Base-by-base conservation (phyloP, 1,140 invertebrate species). In the Calosoma granatense region DNA sequence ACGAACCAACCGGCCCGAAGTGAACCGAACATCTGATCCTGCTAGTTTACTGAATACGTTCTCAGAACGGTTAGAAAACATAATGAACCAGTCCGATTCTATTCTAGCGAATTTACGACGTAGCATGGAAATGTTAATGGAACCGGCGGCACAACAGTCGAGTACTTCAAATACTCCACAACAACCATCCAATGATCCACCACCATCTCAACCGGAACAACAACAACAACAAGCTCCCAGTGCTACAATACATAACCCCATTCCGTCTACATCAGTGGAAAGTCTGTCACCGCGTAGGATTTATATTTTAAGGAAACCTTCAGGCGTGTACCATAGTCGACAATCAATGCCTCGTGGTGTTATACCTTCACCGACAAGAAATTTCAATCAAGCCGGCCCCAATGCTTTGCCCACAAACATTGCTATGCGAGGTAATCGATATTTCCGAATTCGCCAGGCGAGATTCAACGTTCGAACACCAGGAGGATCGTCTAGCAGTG, bases 21-120 rank as follows among this genome's bases (percentile, higher is more conserved):
- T 47, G 12, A 63, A 53, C 51, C 55, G 63, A n/a, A 56, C 63
- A 3, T 63, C 62, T 14, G 63, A 68, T 57, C 65, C 62, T 20
- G 64, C 66, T 1, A 61, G 66, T 59, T 66, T 71, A 60, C 52
- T 71, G 9, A 67, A 59, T 51, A 70, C 61, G 58, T 70, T 70
- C 57, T 66, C 68, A 1, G 63, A 68, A 26, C 60, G 69, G n/a
- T 55, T 71, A 9, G 68, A 68, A 39, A 68, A 61, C 52, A 67
- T 71, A 36, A 69, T 70, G 65, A 64, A 60, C 43, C 67, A 70
- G 51, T 71, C 69, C 1, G 63, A 70, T 56, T 59, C 62, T 17
- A 69, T 71, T 23, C 61, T 71, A 56, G 58, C 66, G 23, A 70
- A 70, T 59, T 60, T 71, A 39, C 60, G 65, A 20, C 64, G 57